Conservation (phyloP, 1,140 invertebrate genomes). For the Brachystomella parvula region DNA sequence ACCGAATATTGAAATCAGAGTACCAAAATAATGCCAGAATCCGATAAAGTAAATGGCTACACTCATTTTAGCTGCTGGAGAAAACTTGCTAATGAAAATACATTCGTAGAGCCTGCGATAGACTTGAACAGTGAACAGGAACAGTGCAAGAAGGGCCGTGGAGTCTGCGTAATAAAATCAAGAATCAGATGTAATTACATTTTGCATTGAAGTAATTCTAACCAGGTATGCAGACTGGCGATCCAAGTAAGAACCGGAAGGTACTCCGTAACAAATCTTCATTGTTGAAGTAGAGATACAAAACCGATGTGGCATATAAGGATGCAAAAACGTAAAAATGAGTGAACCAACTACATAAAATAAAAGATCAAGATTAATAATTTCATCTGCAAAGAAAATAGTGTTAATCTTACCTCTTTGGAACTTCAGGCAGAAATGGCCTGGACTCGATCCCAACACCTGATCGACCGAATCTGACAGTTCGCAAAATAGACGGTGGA, state of each 20-base stretch:
- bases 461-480: not conserved
- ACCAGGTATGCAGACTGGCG: not conserved
- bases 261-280: not conserved
- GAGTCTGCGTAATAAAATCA: not conserved
- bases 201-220: not conserved
- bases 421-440: not conserved
- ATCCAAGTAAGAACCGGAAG: not conserved
- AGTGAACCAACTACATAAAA: conserved; percentile 4
- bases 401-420: conserved; percentile 4
- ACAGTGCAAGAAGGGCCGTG: not conserved
- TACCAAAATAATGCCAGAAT: conserved; percentile 13
- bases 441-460: conserved; percentile 3
- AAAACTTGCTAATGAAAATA: conserved; percentile 8
- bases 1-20: not conserved
- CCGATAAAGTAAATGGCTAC: not conserved
- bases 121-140: not conserved
- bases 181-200: not conserved
- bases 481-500: not conserved
- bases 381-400: not conserved
- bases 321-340: conserved; percentile 10
- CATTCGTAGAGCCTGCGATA: conserved; percentile 2
- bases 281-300: not conserved
- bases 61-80: not conserved
- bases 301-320: not conserved
- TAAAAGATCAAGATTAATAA: not conserved